Evolutionary conservation across 2,113 vertebrate species (phyloP).

Genomic region (Campylorhamphus procurvoides): DNA sequence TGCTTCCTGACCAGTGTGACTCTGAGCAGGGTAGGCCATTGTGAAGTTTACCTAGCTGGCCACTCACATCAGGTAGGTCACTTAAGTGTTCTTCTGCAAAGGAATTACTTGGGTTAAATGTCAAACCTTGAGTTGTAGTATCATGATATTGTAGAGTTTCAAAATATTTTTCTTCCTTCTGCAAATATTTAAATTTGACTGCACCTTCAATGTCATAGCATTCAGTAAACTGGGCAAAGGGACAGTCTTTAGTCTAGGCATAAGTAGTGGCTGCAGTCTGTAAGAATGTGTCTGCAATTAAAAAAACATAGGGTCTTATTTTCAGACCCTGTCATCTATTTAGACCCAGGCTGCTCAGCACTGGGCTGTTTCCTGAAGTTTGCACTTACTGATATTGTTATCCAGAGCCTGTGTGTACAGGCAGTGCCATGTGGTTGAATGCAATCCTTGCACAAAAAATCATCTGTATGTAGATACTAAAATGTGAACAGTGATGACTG

Average conservation of each 20-base stretch:
- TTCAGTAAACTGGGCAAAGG: background rate
- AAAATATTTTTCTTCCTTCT: conserved; percentile 19
- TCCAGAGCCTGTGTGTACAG: background rate
- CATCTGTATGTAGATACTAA: conserved; percentile 15
- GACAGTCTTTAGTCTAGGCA: background rate
- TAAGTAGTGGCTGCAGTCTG: background rate
- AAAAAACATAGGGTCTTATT: background rate
- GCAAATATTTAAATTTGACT: background rate
- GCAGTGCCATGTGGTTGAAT: background rate
- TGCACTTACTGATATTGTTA: background rate
- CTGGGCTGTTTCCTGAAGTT: background rate
- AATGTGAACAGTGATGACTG: conserved; percentile 29
- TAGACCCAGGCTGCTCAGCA: background rate
- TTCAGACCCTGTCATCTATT: background rate
- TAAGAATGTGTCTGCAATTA: background rate
- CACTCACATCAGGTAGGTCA: background rate
- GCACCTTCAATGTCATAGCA: background rate
- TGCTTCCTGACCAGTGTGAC: background rate
- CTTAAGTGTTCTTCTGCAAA: background rate
- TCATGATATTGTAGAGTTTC: background rate
- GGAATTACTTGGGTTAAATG: background rate
- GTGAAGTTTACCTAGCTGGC: background rate
- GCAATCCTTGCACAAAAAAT: conserved; percentile 28
- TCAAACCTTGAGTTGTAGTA: background rate
- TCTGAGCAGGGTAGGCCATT: background rate